A percentile compares a stretch with the other conserved stretches of the same genome.
Evolutionary conservation across 2,797 vertebrate genomes (phyloP).

Genomic region (Chelonia mydas): DNA sequence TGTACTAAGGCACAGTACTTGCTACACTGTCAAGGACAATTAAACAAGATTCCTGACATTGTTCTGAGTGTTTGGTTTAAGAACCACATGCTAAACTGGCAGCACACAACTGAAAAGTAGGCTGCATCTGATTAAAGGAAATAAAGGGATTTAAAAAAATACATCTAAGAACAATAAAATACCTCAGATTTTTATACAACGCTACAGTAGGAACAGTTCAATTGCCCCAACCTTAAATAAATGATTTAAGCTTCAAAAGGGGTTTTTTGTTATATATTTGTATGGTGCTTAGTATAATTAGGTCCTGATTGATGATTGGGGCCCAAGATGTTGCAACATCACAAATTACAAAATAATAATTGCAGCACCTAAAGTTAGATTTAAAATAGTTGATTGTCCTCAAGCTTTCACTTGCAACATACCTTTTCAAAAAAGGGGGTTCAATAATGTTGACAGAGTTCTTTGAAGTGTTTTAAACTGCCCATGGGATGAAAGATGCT

Average conservation of each 20-base stretch:
- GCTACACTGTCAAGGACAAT: background rate
- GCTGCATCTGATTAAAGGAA: background rate
- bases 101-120: background rate
- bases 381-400: background rate
- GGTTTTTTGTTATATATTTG: background rate
- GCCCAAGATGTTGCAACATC: fast-evolving
- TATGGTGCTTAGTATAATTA: background rate
- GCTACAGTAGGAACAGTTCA: background rate
- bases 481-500: background rate
- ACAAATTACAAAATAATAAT: too few species aligned
- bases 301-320: background rate
- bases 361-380: background rate
- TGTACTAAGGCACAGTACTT: background rate
- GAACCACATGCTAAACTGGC: background rate
- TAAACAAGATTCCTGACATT: background rate
- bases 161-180: background rate
- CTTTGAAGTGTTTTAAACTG: background rate
- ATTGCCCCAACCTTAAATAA: background rate
- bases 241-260: background rate
- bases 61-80: background rate
- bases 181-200: background rate
- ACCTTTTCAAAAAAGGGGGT: background rate
- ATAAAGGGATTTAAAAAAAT: background rate
- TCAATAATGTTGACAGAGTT: background rate
- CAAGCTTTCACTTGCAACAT: background rate